A percentile compares a stretch with the other conserved stretches of the same genome.
Evolutionary conservation across 2,888 invertebrate species (phyloP).

Genomic region (Sympetrum striolatum): DNA sequence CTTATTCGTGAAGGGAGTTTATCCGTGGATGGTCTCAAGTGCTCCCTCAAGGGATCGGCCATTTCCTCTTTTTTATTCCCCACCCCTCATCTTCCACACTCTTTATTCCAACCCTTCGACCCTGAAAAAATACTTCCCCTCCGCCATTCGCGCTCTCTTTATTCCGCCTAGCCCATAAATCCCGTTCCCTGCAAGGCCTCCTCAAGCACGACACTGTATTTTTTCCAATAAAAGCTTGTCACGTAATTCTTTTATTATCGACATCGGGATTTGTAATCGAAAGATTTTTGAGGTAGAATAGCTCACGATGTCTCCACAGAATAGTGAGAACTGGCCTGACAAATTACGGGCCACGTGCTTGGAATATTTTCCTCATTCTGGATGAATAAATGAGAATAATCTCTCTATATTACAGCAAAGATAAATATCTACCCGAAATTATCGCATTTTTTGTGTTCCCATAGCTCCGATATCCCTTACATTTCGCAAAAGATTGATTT

Average conservation of each 20-base stretch:
- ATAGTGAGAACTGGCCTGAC: too few species aligned
- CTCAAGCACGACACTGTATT: not conserved
- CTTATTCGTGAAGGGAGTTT: too few species aligned
- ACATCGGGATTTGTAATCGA: not conserved
- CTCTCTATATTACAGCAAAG: too few species aligned
- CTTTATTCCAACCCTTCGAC: not conserved
- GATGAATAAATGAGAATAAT: too few species aligned
- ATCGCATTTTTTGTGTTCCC: too few species aligned
- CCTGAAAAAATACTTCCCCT: not conserved
- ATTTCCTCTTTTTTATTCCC: not conserved
- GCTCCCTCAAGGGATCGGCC: not conserved
- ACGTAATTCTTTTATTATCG: not conserved
- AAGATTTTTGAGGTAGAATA: not conserved
- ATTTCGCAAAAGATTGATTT: too few species aligned
- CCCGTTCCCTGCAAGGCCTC: not conserved
- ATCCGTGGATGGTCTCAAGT: not conserved
- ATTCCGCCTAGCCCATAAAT: not conserved
- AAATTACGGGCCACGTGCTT: too few species aligned
- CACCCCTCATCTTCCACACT: not conserved
- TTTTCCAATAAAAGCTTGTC: not conserved
- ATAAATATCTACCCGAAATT: too few species aligned
- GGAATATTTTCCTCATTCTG: too few species aligned
- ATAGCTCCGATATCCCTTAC: too few species aligned
- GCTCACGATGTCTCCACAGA: not conserved
- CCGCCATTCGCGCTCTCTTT: not conserved